phyloP scores from a whole-genome alignment of 2,797 vertebrate species.

The Hypotaenidia philippensis region DNA sequence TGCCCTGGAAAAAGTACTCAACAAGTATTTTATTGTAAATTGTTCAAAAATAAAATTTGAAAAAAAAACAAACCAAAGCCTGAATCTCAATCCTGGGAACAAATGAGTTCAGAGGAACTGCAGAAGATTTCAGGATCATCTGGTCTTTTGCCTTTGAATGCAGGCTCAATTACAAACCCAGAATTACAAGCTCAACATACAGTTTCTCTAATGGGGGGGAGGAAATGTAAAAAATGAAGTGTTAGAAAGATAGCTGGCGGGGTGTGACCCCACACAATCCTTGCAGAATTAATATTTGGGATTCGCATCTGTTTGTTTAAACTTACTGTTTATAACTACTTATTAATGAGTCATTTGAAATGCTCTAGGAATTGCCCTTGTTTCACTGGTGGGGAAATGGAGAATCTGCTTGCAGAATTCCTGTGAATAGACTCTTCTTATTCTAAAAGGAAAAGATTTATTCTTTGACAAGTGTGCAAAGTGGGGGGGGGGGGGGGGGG shows the following conservation, averaged over 20 bases:
- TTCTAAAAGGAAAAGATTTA: constrained; percentile 27
- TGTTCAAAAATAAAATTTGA: neutral
- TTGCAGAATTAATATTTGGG: neutral
- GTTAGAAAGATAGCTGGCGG: neutral
- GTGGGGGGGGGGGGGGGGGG: neutral
- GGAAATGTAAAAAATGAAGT: neutral
- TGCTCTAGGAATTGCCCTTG: neutral
- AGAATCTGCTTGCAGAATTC: neutral
- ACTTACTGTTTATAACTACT: neutral
- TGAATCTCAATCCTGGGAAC: neutral
- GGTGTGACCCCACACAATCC: neutral
- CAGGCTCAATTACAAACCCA: neutral
- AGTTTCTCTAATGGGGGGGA: neutral
- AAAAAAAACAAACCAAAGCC: neutral
- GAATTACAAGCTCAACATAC: neutral
- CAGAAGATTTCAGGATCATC: neutral
- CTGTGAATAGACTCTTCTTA: constrained; percentile 15
- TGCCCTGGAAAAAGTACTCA: neutral
- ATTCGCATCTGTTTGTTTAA: neutral
- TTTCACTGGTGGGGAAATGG: neutral
- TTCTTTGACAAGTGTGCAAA: constrained; percentile 62
- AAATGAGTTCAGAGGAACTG: neutral
- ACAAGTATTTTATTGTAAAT: neutral
- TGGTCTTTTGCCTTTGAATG: neutral
- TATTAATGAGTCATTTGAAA: neutral